Evolutionary conservation across 2,113 vertebrate species (phyloP).

Genomic region (Albula goreensis): DNA sequence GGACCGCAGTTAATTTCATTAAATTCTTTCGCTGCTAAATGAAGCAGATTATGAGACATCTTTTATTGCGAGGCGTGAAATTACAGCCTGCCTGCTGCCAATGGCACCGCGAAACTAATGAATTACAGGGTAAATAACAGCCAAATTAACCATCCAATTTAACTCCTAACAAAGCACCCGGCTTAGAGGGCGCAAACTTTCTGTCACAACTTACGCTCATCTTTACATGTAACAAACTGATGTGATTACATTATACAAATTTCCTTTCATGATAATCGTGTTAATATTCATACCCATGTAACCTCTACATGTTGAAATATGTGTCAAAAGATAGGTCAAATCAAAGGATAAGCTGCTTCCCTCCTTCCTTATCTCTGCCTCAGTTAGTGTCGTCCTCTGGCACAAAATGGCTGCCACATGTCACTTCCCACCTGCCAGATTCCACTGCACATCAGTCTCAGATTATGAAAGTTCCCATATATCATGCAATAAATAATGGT

Average conservation of each 20-base stretch:
- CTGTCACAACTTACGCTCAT: background rate
- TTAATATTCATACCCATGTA: background rate
- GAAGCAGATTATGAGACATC: conserved; percentile 99
- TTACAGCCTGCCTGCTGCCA: conserved; percentile 99
- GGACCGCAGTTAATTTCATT: conserved; percentile 99
- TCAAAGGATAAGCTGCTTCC: too few relatives aligned
- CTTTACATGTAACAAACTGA: background rate
- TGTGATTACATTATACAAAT: background rate
- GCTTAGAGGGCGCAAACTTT: conserved; percentile 43
- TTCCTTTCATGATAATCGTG: background rate
- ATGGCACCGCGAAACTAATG: conserved; percentile 91
- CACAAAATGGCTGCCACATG: background rate
- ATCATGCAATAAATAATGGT: too few relatives aligned
- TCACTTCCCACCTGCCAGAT: too few relatives aligned
- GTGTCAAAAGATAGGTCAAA: too few relatives aligned
- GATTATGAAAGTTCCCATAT: too few relatives aligned
- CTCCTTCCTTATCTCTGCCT: background rate
- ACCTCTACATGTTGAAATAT: background rate
- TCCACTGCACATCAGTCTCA: too few relatives aligned
- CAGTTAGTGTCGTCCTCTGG: background rate
- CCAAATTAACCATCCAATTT: conserved; percentile 96
- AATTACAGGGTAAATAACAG: conserved; percentile 99
- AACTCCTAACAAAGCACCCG: conserved; percentile 84
- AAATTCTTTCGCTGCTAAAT: conserved; percentile 99
- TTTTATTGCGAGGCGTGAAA: conserved; percentile 99